Percentiles rank a stretch among this genome's conserved stretches.
Evolutionary conservation across 2,113 vertebrate genomes (phyloP).

Genomic region (Brachyistius frenatus): DNA sequence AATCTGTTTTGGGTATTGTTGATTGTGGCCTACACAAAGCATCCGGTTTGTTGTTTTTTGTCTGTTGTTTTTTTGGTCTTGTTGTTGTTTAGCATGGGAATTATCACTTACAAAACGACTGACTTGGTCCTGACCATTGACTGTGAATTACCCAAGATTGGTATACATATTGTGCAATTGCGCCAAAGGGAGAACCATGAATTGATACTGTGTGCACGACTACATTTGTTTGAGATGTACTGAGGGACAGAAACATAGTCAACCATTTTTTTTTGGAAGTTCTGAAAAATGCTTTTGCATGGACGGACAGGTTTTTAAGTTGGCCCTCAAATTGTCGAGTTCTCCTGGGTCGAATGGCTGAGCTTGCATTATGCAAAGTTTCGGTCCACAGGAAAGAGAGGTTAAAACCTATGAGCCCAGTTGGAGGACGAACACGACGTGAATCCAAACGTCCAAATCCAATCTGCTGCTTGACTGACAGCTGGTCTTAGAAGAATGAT

Average conservation of each 20-base stretch:
- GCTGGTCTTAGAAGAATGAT: not conserved
- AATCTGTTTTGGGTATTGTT: no score
- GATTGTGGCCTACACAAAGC: no score
- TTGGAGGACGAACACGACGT: not conserved
- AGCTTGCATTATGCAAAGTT: not conserved
- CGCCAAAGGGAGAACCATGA: not conserved
- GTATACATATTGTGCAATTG: not conserved
- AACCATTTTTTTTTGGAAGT: no score
- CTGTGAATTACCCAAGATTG: not conserved
- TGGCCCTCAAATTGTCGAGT: no score
- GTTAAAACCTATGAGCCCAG: conserved; percentile 6
- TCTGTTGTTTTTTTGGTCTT: no score
- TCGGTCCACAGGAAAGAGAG: not conserved
- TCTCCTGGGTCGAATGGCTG: not conserved
- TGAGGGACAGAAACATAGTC: not conserved
- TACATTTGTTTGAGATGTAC: not conserved
- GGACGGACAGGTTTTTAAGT: no score
- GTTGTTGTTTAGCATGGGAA: no score
- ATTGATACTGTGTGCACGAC: not conserved
- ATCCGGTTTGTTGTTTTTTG: no score
- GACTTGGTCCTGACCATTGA: not conserved
- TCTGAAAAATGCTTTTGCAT: no score
- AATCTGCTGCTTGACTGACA: conserved; percentile 12
- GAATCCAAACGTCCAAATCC: conserved; percentile 6
- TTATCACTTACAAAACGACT: not conserved